These are phyloP conservation scores for Echiichthys vipera DNA, from an alignment of 2,797 vertebrate genomes.

Conservation along the genomic window DNA sequence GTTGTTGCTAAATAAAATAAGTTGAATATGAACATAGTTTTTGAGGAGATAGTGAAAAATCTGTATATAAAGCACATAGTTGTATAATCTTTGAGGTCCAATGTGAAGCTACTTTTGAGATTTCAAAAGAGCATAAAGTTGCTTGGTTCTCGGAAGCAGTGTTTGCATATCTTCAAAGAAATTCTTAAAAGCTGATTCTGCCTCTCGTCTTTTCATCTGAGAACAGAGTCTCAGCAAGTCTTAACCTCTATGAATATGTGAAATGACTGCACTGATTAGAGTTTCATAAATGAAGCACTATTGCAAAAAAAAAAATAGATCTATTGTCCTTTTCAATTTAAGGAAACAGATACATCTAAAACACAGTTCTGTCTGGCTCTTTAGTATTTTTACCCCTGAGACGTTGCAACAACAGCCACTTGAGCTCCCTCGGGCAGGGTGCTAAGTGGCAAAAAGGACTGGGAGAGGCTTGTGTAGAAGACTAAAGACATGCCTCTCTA, in stretches of 20 bases:
- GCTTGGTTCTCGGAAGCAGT: neutral
- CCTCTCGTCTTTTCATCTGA: conserved; percentile 29
- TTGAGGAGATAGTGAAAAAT: neutral
- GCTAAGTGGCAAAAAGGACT: conserved; percentile 68
- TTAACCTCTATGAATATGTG: conserved; percentile 4
- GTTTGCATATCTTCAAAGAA: conserved; percentile 19
- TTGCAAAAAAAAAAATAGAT: neutral
- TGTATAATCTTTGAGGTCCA: neutral
- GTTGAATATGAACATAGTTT: neutral
- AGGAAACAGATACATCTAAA: conserved; percentile 21
- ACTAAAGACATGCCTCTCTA: conserved; percentile 65
- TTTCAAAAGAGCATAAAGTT: conserved; percentile 8
- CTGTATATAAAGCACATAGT: neutral
- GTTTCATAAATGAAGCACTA: conserved; percentile 12
- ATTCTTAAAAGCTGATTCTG: conserved; percentile 16
- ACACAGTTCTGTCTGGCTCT: conserved; percentile 32
- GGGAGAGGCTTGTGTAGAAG: conserved; percentile 54
- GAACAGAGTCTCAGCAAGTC: conserved; percentile 10
- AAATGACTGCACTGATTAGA: conserved; percentile 1
- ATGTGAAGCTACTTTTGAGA: neutral
- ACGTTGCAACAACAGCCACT: conserved; percentile 56
- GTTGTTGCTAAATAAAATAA: neutral
- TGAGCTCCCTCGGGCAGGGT: conserved; percentile 59
- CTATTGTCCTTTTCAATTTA: conserved; percentile 13
- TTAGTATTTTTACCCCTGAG: conserved; percentile 61